A percentile compares a stretch with the other conserved stretches of the same genome.
phyloP scores from a whole-genome alignment of 2,113 vertebrate species.

The Xenopus borealis region DNA sequence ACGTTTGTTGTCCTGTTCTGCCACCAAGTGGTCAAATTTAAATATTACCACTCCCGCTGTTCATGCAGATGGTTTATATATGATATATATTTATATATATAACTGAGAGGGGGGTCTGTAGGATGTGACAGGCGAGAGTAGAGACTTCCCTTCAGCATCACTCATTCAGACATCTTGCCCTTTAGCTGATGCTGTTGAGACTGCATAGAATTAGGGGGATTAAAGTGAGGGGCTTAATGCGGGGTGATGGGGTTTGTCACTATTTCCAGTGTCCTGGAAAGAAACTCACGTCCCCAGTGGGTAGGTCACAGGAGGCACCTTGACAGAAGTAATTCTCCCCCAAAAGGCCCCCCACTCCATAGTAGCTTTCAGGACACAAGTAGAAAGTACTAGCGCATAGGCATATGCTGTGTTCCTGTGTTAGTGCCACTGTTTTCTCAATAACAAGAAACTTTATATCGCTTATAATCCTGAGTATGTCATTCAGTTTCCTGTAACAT shows the following conservation, averaged over 20 bases:
- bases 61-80: constrained; percentile 65
- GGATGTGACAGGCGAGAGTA: constrained; percentile 53
- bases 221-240: constrained; percentile 92
- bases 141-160: constrained; percentile 83
- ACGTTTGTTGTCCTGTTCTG: constrained; percentile 1
- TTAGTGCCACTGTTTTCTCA: too few species aligned
- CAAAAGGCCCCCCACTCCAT: neutral
- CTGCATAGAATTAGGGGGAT: constrained; percentile 96
- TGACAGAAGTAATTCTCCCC: constrained; percentile 89
- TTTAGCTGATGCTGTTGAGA: constrained; percentile 89
- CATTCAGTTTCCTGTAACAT: too few species aligned
- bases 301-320: constrained; percentile 93
- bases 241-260: constrained; percentile 99
- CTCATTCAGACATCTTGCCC: constrained; percentile 96
- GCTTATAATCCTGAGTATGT: too few species aligned
- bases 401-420: too few species aligned
- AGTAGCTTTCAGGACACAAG: neutral
- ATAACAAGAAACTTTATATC: too few species aligned
- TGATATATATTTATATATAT: constrained; percentile 49
- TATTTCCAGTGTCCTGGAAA: constrained; percentile 99
- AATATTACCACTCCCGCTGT: neutral
- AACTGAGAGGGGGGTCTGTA: constrained; percentile 60
- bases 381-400: too few species aligned
- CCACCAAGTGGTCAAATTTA: constrained; percentile 20
- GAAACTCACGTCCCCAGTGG: constrained; percentile 87